Evolutionary conservation across 2,888 invertebrate species (phyloP), one percentile per base, ranked within the genome.

Genomic region (Noctua janthina): DNA sequence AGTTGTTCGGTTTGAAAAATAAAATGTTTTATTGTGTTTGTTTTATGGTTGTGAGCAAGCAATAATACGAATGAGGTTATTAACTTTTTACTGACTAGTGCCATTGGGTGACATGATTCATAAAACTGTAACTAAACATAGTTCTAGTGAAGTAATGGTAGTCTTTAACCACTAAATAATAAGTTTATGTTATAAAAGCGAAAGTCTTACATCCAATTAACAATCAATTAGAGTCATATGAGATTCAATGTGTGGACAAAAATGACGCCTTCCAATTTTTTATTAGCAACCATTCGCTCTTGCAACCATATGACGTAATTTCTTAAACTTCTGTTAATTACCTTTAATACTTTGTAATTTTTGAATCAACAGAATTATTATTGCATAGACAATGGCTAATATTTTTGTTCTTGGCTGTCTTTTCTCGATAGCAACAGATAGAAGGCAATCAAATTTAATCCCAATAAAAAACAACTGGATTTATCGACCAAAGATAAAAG

Each of bases 401-500:
- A 76, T 43, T 39, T 80, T 80, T 4, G n/a, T 74, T 35, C 4
- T 35, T 35, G 8, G 29, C 11, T n/a, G 29, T 13, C 20, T 11
- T 74, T 39, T 13, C 7, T 51, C 13, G 23, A 66, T 71, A 62
- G 4, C 13, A 11, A 59, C 23, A 35, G 10, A 71, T 46, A n/a
- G 11, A 51, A 11, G 35, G 46, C 29, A 59, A 7, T 56, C n/a
- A 69, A 66, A 73, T 64, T 70, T 7, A 56, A 68, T 72, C 13
- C 29, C n/a, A 8, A 49, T 15, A 59, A 83, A 83, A 86, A 54
- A 86, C 0, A 46, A 20, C 13, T 13, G 17, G 56, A 80, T 70
- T 76, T 78, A 83, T 78, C 78, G 29, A 29, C 46, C 0, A 29
- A 67, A 81, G 84, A 84, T 83, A 81, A 81, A 77, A 5, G 17